Conservation (phyloP, 2,113 vertebrate species). For the Tursiops truncatus region DNA sequence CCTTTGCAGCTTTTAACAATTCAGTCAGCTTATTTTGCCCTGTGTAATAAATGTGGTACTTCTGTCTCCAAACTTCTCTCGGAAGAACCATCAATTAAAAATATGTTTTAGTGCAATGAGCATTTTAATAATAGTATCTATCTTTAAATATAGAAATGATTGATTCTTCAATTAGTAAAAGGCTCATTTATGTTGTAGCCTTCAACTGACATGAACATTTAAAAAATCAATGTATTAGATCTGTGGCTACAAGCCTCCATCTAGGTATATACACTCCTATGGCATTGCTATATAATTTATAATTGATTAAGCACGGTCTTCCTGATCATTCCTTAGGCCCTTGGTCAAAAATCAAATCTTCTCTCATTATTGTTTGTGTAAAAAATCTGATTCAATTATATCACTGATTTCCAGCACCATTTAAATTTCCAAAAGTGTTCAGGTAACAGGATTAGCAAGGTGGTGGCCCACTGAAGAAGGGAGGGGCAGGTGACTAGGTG, state of each 20-base stretch:
- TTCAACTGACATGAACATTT: not conserved
- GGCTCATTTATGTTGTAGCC: not conserved
- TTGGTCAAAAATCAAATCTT: not conserved
- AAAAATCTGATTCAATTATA: not conserved
- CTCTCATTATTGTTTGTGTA: not conserved
- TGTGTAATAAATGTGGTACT: not conserved
- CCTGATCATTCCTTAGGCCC: not conserved
- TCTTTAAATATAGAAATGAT: not conserved
- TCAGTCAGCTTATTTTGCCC: not conserved
- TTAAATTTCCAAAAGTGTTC: not conserved
- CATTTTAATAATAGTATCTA: not conserved
- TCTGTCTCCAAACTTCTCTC: not conserved
- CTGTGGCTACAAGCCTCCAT: not conserved
- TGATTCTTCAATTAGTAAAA: slow-evolving; percentile 3
- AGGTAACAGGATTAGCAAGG: not conserved
- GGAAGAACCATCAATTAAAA: not conserved
- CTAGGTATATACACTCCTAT: not conserved
- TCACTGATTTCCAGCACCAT: not conserved
- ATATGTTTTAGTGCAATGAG: not conserved
- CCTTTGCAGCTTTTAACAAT: slow-evolving; percentile 11
- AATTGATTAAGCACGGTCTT: not conserved
- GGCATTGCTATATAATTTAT: not conserved
- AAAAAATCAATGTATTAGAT: not conserved
- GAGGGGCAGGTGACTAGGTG: not conserved
- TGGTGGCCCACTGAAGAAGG: not conserved